Conservation (phyloP, 1,140 invertebrate species). For the Rhopalosiphum maidis region DNA sequence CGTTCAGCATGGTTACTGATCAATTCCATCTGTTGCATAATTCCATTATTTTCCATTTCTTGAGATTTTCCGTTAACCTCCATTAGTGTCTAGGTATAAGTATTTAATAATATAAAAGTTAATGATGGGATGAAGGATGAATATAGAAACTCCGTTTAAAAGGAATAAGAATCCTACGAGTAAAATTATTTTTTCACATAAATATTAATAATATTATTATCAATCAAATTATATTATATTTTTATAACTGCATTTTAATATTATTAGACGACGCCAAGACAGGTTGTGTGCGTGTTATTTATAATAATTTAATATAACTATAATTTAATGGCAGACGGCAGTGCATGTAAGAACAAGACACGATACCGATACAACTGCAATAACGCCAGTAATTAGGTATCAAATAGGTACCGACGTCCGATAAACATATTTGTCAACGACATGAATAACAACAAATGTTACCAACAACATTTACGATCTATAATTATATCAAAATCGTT, state of each 20-base stretch:
- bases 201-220: neutral
- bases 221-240: neutral
- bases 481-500: neutral
- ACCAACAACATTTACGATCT: neutral
- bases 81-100: neutral
- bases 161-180: neutral
- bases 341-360: neutral
- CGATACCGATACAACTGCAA: neutral
- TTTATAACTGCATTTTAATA: neutral
- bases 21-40: conserved; percentile 52
- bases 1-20: conserved; percentile 41
- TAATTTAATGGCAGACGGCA: neutral
- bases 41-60: conserved; percentile 41
- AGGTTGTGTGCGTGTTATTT: neutral
- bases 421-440: neutral
- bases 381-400: neutral
- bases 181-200: neutral
- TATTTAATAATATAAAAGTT: neutral
- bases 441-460: neutral
- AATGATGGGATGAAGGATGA: neutral
- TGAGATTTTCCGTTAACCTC: conserved; percentile 36
- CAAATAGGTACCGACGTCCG: neutral
- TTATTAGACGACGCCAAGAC: neutral
- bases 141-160: neutral
- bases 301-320: neutral